Percentiles rank a stretch among this genome's conserved stretches.
Conservation (phyloP, 1,140 invertebrate species). For the Aethina tumida region DNA sequence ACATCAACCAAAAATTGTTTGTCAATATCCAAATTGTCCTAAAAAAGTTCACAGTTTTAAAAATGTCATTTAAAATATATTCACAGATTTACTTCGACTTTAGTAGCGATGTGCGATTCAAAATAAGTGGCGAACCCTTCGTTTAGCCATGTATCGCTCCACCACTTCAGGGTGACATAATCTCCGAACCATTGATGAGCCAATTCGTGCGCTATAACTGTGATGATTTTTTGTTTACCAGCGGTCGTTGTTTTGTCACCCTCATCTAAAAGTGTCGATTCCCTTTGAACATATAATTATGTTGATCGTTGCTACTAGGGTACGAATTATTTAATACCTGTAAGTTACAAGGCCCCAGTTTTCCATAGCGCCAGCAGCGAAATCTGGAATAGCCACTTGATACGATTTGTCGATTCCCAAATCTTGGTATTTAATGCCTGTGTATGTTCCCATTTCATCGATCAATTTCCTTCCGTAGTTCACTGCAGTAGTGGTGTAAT, state of each 20-base stretch:
- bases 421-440: slow-evolving; percentile 36
- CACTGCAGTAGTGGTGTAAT: slow-evolving; percentile 50
- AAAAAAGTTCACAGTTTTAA: slow-evolving; percentile 3
- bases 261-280: slow-evolving; percentile 47
- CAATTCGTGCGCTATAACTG: slow-evolving; percentile 51
- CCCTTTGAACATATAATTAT: slow-evolving; percentile 35
- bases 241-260: slow-evolving; percentile 36
- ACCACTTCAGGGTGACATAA: slow-evolving; percentile 49
- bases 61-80: slow-evolving; percentile 3
- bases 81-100: neutral
- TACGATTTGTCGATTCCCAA: slow-evolving; percentile 37
- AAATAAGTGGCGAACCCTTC: slow-evolving; percentile 43
- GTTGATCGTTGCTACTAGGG: neutral
- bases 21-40: slow-evolving; percentile 26
- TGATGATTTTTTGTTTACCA: slow-evolving; percentile 38
- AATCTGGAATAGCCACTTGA: slow-evolving; percentile 64
- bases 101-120: slow-evolving; percentile 26
- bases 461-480: slow-evolving; percentile 34
- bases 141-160: slow-evolving; percentile 41
- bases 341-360: slow-evolving; percentile 90
- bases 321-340: slow-evolving; percentile 44
- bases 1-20: slow-evolving; percentile 52
- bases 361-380: slow-evolving; percentile 85
- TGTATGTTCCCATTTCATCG: slow-evolving; percentile 36
- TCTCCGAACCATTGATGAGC: slow-evolving; percentile 65